These are phyloP conservation scores for Buathra laborator DNA, from an alignment of 2,888 invertebrate genomes.

Conservation along the genomic window DNA sequence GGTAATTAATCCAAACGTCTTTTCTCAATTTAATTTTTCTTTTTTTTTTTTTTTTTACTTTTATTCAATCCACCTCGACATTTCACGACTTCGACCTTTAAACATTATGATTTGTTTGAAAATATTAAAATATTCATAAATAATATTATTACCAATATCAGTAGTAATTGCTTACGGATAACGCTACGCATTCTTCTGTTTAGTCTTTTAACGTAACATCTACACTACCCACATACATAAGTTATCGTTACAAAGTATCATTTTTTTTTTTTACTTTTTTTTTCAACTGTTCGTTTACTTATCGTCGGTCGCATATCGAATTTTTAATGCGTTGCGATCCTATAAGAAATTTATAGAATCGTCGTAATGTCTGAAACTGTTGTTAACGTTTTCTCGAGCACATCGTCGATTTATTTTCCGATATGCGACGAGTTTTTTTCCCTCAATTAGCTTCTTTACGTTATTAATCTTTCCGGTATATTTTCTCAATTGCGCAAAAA, in stretches of 20 bases:
- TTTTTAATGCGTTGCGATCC: background rate
- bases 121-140: constrained; percentile 84
- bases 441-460: background rate
- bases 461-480: background rate
- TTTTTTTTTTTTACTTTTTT: constrained; percentile 60
- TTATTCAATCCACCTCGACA: constrained; percentile 67
- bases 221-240: constrained; percentile 81
- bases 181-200: constrained; percentile 80
- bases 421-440: constrained; percentile 11
- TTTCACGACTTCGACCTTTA: constrained; percentile 74
- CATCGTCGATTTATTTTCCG: background rate
- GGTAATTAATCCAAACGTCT: background rate
- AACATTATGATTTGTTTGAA: constrained; percentile 77
- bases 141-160: constrained; percentile 81
- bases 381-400: background rate
- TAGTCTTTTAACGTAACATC: constrained; percentile 81
- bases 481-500: background rate
- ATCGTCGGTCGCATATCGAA: constrained; percentile 14
- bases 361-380: background rate
- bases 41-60: constrained; percentile 49
- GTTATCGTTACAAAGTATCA: constrained; percentile 74
- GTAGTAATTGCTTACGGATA: constrained; percentile 79
- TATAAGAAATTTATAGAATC: background rate
- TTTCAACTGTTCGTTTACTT: constrained; percentile 20
- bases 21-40: background rate